phyloP scores from a whole-genome alignment of 2,113 vertebrate genomes.

The Ondatra zibethicus region DNA sequence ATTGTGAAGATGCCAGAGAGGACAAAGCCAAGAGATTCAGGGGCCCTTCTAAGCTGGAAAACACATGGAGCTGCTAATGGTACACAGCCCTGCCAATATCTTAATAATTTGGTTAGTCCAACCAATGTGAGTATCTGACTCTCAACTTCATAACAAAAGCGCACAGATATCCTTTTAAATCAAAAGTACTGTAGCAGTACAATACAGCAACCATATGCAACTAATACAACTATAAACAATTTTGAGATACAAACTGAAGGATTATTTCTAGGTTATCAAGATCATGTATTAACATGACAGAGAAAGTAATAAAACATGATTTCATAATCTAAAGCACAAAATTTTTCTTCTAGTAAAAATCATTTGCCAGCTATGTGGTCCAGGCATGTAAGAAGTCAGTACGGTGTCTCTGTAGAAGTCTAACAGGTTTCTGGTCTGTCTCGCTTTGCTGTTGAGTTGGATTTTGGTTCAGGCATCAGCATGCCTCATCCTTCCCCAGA shows the following conservation, averaged over 20 bases:
- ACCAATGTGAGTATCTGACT: neutral
- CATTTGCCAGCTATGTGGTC: neutral
- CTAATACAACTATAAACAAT: neutral
- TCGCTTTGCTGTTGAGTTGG: neutral
- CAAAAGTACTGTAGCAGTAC: neutral
- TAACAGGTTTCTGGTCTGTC: neutral
- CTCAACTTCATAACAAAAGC: neutral
- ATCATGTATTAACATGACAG: neutral
- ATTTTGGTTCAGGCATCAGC: neutral
- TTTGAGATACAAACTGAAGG: neutral
- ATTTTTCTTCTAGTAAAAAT: conserved; percentile 10
- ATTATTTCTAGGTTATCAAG: neutral
- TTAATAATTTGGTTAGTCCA: neutral
- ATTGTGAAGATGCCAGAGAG: neutral
- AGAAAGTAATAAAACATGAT: neutral
- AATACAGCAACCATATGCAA: neutral
- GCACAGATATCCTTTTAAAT: neutral
- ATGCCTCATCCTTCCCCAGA: neutral
- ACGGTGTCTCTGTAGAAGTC: neutral
- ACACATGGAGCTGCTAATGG: neutral
- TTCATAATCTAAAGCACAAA: neutral
- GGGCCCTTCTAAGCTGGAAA: neutral
- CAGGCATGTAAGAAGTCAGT: no score
- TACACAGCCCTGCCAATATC: accelerated
- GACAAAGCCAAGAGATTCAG: neutral